Percentiles rank a stretch among this genome's conserved stretches.
phyloP scores from a whole-genome alignment of 1,140 invertebrate genomes.

The Ectropis grisescens region DNA sequence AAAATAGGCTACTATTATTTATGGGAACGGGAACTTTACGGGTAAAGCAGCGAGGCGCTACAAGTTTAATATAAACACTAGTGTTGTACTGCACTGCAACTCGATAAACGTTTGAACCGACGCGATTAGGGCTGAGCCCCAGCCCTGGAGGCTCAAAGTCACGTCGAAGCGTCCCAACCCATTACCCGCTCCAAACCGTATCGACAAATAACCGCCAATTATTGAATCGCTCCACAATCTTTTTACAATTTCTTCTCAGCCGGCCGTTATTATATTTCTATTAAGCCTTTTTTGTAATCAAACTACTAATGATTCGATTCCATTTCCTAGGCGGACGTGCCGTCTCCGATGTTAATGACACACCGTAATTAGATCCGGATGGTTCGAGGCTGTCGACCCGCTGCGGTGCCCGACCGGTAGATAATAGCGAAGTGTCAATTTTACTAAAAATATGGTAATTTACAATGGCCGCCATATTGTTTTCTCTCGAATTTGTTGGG shows the following conservation, averaged over 20 bases:
- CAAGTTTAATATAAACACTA: too few species aligned
- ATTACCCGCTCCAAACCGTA: conserved; percentile 65
- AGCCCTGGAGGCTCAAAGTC: conserved; percentile 30
- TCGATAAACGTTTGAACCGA: conserved; percentile 31
- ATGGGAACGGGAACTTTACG: too few species aligned
- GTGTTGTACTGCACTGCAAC: conserved; percentile 17
- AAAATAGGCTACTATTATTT: too few species aligned
- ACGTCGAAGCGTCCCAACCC: conserved; percentile 51
- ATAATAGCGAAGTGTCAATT: conserved; percentile 57
- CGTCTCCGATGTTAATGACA: conserved; percentile 64
- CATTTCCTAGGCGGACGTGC: conserved; percentile 68
- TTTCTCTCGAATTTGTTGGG: conserved; percentile 9
- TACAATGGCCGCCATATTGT: conserved; percentile 29
- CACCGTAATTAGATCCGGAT: conserved; percentile 67
- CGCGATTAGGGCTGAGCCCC: conserved; percentile 1
- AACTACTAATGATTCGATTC: conserved; percentile 69
- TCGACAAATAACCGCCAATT: conserved; percentile 68
- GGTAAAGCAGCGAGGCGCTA: too few species aligned
- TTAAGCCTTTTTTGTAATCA: conserved; percentile 70
- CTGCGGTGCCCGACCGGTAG: conserved; percentile 37
- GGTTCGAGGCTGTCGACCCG: conserved; percentile 56
- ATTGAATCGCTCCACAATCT: conserved; percentile 67
- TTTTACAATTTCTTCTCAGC: conserved; percentile 67
- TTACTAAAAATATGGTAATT: conserved; percentile 61
- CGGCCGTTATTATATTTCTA: conserved; percentile 67